phyloP scores from a whole-genome alignment of 1,140 invertebrate genomes.

The Choristoneura fumiferana region DNA sequence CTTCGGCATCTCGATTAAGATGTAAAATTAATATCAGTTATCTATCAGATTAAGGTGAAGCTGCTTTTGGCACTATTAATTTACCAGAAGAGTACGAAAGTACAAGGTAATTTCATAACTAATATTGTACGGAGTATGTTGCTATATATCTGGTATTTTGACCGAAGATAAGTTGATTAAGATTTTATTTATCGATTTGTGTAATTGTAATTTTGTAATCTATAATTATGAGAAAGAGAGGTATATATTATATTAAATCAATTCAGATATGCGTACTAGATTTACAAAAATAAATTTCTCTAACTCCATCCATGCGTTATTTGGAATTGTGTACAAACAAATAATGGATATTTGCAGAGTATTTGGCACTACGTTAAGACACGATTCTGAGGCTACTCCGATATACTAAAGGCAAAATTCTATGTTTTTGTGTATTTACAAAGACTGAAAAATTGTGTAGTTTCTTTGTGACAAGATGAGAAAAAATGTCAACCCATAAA shows the following conservation, averaged over 20 bases:
- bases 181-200: not conserved
- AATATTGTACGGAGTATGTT: too few relatives aligned
- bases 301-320: not conserved
- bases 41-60: too few relatives aligned
- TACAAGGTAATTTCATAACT: too few relatives aligned
- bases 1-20: not conserved
- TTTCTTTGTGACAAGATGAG: too few relatives aligned
- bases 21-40: not conserved
- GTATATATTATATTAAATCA: not conserved
- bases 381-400: slow-evolving; percentile 43
- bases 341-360: not conserved
- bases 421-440: too few relatives aligned
- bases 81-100: too few relatives aligned
- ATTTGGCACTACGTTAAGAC: slow-evolving; percentile 65
- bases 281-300: not conserved
- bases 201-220: too few relatives aligned
- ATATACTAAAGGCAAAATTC: not conserved
- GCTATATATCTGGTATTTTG: too few relatives aligned
- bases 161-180: not conserved
- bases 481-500: too few relatives aligned
- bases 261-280: not conserved
- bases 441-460: too few relatives aligned
- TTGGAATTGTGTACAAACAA: not conserved
- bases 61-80: too few relatives aligned
- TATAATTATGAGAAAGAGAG: too few relatives aligned